These are phyloP conservation scores for Tricholauxania praeusta DNA, from an alignment of 2,888 invertebrate species.

Conservation along the genomic window DNA sequence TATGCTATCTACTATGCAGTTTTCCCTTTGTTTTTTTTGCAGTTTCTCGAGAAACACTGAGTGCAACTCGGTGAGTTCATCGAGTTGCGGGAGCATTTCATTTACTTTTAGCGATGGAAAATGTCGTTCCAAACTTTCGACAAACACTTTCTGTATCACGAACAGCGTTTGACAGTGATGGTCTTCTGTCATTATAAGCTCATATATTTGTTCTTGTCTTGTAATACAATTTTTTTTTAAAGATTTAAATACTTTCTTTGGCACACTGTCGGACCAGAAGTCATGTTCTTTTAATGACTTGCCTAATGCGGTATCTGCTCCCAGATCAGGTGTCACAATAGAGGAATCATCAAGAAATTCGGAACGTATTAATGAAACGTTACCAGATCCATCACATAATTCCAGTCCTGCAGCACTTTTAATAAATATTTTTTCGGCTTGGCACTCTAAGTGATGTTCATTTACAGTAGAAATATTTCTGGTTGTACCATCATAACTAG, in stretches of 20 bases:
- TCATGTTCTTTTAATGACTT: conserved; percentile 89
- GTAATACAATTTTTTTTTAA: conserved; percentile 79
- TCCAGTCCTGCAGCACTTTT: no score
- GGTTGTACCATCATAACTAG: no score
- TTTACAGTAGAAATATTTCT: no score
- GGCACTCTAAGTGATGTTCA: no score
- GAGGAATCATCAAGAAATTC: no score
- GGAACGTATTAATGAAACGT: no score
- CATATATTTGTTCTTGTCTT: conserved; percentile 96
- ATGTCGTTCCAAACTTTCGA: conserved; percentile 85
- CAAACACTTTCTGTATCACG: conserved; percentile 96
- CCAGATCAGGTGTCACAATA: no score
- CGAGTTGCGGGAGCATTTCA: conserved; percentile 89
- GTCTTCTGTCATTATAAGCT: conserved; percentile 95
- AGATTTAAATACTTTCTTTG: conserved; percentile 82
- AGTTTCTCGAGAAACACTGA: conserved; percentile 69
- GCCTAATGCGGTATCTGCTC: conserved; percentile 83
- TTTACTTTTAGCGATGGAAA: conserved; percentile 80
- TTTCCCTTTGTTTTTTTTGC: conserved; percentile 69
- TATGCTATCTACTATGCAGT: conserved; percentile 80
- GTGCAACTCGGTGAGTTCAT: conserved; percentile 89
- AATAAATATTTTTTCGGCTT: no score
- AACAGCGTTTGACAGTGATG: conserved; percentile 94
- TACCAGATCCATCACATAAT: no score
- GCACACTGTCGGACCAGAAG: conserved; percentile 94